phyloP scores from a whole-genome alignment of 2,113 vertebrate species.

The Sminthopsis crassicaudata region DNA sequence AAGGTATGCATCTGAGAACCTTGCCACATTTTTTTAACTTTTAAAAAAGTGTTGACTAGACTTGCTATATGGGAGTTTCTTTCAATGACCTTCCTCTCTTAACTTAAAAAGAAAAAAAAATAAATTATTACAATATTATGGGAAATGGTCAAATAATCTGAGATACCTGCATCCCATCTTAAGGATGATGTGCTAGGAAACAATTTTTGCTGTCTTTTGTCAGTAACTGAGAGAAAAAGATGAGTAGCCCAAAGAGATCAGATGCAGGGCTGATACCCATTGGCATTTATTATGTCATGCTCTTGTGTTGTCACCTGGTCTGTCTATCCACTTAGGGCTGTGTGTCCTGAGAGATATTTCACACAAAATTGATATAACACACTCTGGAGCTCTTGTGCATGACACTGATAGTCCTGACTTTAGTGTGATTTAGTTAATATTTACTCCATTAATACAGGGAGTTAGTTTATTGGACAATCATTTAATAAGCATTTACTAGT shows the following conservation, averaged over 20 bases:
- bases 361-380: neutral
- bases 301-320: neutral
- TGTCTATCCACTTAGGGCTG: neutral
- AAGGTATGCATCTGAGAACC: neutral
- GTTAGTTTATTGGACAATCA: neutral
- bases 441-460: neutral
- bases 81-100: neutral
- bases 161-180: neutral
- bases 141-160: too few species aligned
- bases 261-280: neutral
- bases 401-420: neutral
- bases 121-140: too few species aligned
- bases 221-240: neutral
- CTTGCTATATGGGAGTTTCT: neutral
- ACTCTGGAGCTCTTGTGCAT: neutral
- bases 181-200: neutral
- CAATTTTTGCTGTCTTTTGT: neutral
- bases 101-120: neutral
- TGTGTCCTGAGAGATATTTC: neutral
- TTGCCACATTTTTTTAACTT: neutral
- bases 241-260: neutral
- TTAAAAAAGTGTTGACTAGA: neutral
- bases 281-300: neutral
- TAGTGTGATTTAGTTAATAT: neutral
- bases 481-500: neutral